phyloP scores from a whole-genome alignment of 2,797 vertebrate genomes.

The Acropternis orthonyx region DNA sequence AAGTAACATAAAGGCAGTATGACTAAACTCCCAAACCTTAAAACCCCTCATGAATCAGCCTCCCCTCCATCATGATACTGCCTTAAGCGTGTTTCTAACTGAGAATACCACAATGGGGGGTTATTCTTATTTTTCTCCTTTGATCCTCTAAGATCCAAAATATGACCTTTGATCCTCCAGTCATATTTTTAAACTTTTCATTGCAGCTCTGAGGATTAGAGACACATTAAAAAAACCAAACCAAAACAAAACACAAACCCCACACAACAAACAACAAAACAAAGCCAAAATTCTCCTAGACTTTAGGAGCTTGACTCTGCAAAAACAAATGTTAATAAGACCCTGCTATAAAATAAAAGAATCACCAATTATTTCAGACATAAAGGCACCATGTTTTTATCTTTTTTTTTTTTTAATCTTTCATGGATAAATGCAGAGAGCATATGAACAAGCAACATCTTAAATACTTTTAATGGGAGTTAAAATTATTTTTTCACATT shows the following conservation, averaged over 20 bases:
- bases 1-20: background rate
- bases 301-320: background rate
- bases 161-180: background rate
- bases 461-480: background rate
- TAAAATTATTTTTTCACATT: background rate
- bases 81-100: background rate
- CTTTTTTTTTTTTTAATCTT: background rate
- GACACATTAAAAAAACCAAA: background rate
- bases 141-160: background rate
- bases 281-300: background rate
- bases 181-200: constrained; percentile 14
- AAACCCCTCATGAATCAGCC: background rate
- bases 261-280: background rate
- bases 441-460: background rate
- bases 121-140: background rate
- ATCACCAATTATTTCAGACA: background rate
- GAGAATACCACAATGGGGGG: background rate
- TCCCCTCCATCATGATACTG: background rate
- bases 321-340: background rate
- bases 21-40: background rate
- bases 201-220: background rate
- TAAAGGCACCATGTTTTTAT: background rate
- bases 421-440: background rate
- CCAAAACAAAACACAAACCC: background rate
- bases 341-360: background rate